Percentiles rank a stretch among this genome's conserved stretches.
Evolutionary conservation across 2,113 vertebrate species (phyloP).

Genomic region (Neolamprologus toae): DNA sequence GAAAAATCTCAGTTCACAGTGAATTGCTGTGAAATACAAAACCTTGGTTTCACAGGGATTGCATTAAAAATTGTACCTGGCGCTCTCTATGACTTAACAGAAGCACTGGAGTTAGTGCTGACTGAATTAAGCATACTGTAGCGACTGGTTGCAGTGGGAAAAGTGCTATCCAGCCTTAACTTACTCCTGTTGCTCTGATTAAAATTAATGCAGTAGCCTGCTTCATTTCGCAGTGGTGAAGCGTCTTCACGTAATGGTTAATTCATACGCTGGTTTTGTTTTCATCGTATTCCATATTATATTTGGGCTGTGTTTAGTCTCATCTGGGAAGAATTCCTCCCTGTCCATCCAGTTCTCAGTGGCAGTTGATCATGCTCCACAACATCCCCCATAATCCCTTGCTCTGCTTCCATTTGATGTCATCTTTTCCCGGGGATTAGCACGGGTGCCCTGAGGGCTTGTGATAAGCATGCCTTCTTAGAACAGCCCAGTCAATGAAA

Average conservation of each 20-base stretch:
- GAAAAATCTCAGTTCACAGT: not conserved
- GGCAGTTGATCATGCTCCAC: conserved; percentile 43
- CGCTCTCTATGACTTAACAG: not conserved
- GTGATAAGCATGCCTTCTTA: conserved; percentile 42
- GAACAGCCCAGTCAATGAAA: conserved; percentile 45
- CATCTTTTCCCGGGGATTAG: conserved; percentile 60
- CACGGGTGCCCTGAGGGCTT: conserved; percentile 21
- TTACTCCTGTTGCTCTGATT: conserved; percentile 11
- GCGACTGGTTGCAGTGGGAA: conserved; percentile 4
- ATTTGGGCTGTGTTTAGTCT: not conserved
- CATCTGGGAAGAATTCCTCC: conserved; percentile 17
- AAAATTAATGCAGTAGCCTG: conserved; percentile 12
- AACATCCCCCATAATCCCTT: conserved; percentile 59
- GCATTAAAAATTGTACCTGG: conserved; percentile 1
- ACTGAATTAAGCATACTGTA: not conserved
- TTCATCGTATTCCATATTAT: not conserved
- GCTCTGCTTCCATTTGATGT: conserved; percentile 56
- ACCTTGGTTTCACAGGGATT: conserved; percentile 21
- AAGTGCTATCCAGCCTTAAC: not conserved
- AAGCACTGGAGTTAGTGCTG: not conserved
- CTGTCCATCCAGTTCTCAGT: conserved; percentile 31
- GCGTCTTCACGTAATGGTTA: conserved; percentile 13
- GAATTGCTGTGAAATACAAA: not conserved
- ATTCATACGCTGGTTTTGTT: conserved; percentile 10
- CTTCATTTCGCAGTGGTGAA: not conserved